A percentile compares a stretch with the other conserved stretches of the same genome.
phyloP scores from a whole-genome alignment of 2,113 vertebrate genomes.

The Paracanthobrama guichenoti region DNA sequence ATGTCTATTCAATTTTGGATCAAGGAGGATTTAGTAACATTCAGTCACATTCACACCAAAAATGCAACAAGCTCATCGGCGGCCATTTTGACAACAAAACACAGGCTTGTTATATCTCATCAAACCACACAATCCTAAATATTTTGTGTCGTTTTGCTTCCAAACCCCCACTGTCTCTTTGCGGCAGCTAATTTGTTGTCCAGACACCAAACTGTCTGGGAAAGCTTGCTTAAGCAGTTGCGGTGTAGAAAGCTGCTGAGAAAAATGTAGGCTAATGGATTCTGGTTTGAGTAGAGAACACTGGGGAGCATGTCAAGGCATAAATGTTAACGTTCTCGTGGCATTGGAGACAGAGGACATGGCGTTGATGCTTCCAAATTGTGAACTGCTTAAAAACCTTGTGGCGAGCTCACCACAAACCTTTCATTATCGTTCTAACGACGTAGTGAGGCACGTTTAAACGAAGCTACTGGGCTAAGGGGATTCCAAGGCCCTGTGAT shows the following conservation, averaged over 20 bases:
- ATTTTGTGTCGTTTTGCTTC: constrained; percentile 2
- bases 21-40: not conserved
- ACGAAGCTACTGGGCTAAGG: constrained; percentile 49
- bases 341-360: constrained; percentile 50
- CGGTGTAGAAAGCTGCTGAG: constrained; percentile 45
- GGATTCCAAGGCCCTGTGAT: constrained; percentile 65
- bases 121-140: not conserved
- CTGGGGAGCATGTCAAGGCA: constrained; percentile 39
- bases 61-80: not conserved
- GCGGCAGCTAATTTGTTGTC: constrained; percentile 2
- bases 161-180: not conserved
- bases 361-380: constrained; percentile 38
- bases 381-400: constrained; percentile 32
- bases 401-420: constrained; percentile 24
- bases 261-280: constrained; percentile 54
- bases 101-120: not conserved
- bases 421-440: constrained; percentile 59
- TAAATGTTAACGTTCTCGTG: constrained; percentile 60
- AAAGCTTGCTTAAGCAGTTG: constrained; percentile 15
- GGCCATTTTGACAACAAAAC: constrained; percentile 7
- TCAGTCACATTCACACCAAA: constrained; percentile 52
- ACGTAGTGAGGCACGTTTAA: constrained; percentile 38
- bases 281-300: constrained; percentile 52
- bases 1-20: constrained; percentile 64
- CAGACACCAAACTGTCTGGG: not conserved